Evolutionary conservation across 2,113 vertebrate species (phyloP), one percentile per base, ranked within the genome.

Genomic region (Corythoichthys intestinalis): DNA sequence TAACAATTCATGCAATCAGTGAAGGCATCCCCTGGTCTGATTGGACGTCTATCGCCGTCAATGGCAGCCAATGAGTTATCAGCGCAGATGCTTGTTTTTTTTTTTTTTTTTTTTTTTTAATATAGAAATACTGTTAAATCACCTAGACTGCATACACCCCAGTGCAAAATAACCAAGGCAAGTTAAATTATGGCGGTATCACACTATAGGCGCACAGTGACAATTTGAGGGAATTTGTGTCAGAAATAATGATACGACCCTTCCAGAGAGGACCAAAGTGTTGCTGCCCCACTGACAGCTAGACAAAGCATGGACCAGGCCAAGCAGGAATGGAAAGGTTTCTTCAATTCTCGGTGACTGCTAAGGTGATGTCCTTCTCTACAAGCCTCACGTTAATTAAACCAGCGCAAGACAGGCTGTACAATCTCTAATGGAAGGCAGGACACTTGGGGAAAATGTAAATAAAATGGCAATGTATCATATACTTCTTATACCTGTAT

Each of bases 351-450:
- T 59, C 66, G 44, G 50, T 48, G 59, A 62, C 57, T 58, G 62
- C 7, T 39, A 1, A 37, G 3, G 64, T 49, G 54, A 14, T 56
- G 56, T n/a, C 54, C 65, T 60, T 53, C 62, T 67, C 54, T 63
- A 54, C 73, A 48, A 66, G 64, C 44, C 38, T 70, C 60, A 75
- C 73, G 44, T 41, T 67, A 79, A 79, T 82, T 84, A 82, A 64
- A 17, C 48, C 53, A 56, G 60, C n/a, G 66, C 66, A 46, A 63
- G 67, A 71, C 6, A 73, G 37, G 41, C 62, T 34, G 20, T 41
- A 41, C 34, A 66, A 39, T 34, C 17, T 56, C 20, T 44, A 49
- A 15, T 12, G 39, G 12, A 65, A 13, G 6, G 6, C 13, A 37
- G 35, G 52, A 53, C 6, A 53, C n/a, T n/a, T 53, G n/a, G n/a